Percentiles rank a stretch among this genome's conserved stretches.
Conservation (phyloP, 2,888 invertebrate genomes). For the Dendrolimus houi region DNA sequence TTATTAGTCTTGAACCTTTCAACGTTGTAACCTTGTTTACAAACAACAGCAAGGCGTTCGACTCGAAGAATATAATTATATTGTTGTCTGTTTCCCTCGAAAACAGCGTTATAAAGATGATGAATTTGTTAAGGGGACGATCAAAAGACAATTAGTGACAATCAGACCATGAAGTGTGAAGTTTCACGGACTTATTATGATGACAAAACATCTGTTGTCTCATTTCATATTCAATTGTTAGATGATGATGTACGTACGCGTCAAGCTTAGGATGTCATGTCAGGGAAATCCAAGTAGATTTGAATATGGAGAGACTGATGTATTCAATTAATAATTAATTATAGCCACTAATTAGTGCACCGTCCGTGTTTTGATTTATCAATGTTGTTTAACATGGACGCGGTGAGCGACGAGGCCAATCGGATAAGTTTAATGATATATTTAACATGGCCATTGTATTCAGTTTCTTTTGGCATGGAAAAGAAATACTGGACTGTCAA, state of each 20-base stretch:
- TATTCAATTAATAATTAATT: neutral
- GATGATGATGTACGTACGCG: neutral
- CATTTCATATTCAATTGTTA: conserved; percentile 10
- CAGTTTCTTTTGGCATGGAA: too few relatives aligned
- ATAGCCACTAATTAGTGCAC: too few relatives aligned
- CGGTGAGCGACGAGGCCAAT: too few relatives aligned
- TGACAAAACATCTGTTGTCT: conserved; percentile 22
- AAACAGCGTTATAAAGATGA: conserved; percentile 1
- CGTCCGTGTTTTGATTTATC: too few relatives aligned
- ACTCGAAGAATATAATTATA: neutral
- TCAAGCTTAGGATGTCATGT: conserved; percentile 3
- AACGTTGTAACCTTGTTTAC: neutral
- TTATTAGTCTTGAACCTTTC: too few relatives aligned
- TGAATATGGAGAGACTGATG: neutral
- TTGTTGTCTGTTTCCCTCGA: neutral
- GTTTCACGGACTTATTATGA: conserved; percentile 26
- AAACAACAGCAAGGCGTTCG: neutral
- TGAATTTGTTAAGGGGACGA: conserved; percentile 5
- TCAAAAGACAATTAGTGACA: conserved; percentile 18
- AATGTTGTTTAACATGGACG: too few relatives aligned
- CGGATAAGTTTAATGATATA: too few relatives aligned
- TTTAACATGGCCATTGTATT: too few relatives aligned
- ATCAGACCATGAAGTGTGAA: conserved; percentile 30
- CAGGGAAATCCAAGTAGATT: neutral
- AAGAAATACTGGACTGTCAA: too few relatives aligned